Evolutionary conservation across 2,113 vertebrate genomes (phyloP), one percentile per base, ranked within the genome.

Genomic region (Neolamprologus cancellatus): DNA sequence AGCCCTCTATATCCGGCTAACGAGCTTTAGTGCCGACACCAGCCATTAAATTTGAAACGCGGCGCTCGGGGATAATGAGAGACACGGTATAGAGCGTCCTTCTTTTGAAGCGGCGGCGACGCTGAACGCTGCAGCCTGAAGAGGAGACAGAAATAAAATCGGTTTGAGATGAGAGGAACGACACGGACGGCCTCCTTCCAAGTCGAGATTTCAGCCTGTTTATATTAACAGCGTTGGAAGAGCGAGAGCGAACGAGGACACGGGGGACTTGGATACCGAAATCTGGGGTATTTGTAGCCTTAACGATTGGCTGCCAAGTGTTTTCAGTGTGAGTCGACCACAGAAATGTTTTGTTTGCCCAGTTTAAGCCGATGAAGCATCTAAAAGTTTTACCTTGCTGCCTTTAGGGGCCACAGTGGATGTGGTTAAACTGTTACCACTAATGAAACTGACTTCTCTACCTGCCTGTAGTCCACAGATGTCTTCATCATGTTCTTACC

Each of bases 1-100:
- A 85, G 74, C 86, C 74, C 52, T 87, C 87, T 81, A 88, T 71
- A 83, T 53, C 48, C 23, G 4, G 78, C 88, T 91, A 91, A 93
- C 80, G 28, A 90, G 88, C 90, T 53, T 12, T 8, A 59, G 83
- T 4, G 34, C 59, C 18, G 61, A 83, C 84, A 74, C 84, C 66
- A 86, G 69, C 71, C 87, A 80, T 87, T 87, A 79, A 74, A 90
- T 34, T 59, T 88, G 64, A 48, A 84, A 79, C 59, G 64, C 61
- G 10, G n/a, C 13, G 66, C 84, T 85, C 12, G 4, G 74, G 78
- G 87, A 81, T 89, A 87, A 93, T 61, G 81, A 86, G 81, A 59
- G 90, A 50, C 85, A 25, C n/a, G 61, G 41, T 55, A 32, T 30
- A 25, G 32, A 50, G 9, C 14, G 20, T 36, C 48, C 76, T 74